phyloP scores from a whole-genome alignment of 2,113 vertebrate species.

The Vulpes lagopus region DNA sequence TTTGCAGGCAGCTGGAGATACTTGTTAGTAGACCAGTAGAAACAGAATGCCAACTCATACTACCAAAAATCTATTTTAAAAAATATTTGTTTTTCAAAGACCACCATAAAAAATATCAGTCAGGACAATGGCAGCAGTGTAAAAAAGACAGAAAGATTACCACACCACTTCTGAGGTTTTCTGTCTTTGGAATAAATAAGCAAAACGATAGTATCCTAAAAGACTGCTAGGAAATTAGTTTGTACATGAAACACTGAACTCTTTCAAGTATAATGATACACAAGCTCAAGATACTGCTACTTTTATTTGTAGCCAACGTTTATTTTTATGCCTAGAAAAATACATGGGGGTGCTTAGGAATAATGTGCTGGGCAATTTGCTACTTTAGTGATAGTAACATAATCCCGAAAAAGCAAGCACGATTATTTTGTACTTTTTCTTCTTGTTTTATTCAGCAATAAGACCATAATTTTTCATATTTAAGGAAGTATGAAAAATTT shows the following conservation, averaged over 20 bases:
- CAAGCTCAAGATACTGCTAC: slow-evolving; percentile 61
- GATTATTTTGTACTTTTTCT: slow-evolving; percentile 84
- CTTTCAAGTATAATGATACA: slow-evolving; percentile 70
- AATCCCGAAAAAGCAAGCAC: slow-evolving; percentile 83
- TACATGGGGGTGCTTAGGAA: slow-evolving; percentile 74
- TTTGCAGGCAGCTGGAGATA: background rate
- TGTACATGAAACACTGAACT: background rate
- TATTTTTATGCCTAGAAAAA: slow-evolving; percentile 82
- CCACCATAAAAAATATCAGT: background rate
- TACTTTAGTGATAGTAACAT: slow-evolving; percentile 76
- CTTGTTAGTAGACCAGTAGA: background rate
- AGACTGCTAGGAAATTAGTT: background rate
- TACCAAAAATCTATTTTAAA: background rate
- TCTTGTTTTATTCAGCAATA: slow-evolving; percentile 97
- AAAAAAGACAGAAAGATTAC: background rate
- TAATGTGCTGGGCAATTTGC: slow-evolving; percentile 73
- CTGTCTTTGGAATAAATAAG: background rate
- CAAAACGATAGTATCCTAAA: background rate
- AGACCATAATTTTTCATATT: slow-evolving; percentile 98
- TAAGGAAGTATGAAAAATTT: slow-evolving; percentile 97
- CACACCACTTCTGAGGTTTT: slow-evolving; percentile 28
- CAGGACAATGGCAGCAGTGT: background rate
- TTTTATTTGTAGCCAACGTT: slow-evolving; percentile 74
- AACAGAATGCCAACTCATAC: background rate
- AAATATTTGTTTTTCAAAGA: slow-evolving; percentile 40